phyloP scores from a whole-genome alignment of 2,113 vertebrate genomes.

The Heterotis niloticus region DNA sequence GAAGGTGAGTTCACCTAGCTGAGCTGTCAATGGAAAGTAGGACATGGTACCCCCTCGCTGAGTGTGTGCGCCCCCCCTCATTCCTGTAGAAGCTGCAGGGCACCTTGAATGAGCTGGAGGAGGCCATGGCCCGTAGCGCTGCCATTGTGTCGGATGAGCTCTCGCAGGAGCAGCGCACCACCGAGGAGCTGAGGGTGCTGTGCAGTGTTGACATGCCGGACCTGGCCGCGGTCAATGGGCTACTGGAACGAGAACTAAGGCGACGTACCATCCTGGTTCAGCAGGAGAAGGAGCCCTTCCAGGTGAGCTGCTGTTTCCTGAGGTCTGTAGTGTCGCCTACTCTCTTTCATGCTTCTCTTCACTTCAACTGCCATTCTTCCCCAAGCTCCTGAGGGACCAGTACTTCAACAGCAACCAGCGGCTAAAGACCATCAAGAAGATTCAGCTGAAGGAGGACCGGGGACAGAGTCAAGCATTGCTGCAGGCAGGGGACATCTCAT shows the following conservation, averaged over 20 bases:
- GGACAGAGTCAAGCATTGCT: constrained; percentile 49
- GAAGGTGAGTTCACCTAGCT: constrained; percentile 43
- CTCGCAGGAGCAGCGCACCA: constrained; percentile 15
- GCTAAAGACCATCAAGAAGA: constrained; percentile 13
- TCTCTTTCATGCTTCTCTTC: not conserved
- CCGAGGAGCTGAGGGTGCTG: constrained; percentile 23
- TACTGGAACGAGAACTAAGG: constrained; percentile 36
- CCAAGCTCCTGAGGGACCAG: constrained; percentile 34
- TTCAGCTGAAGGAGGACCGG: constrained; percentile 41
- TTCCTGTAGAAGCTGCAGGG: constrained; percentile 51
- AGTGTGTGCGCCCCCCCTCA: not conserved
- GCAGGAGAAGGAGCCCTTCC: constrained; percentile 12
- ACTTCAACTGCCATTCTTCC: not conserved
- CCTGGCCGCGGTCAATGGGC: constrained; percentile 15
- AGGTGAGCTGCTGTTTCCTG: constrained; percentile 38
- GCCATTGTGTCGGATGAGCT: constrained; percentile 33
- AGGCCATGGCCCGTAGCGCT: constrained; percentile 7
- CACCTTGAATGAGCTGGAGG: constrained; percentile 38
- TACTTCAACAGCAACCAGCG: not conserved
- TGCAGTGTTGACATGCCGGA: not conserved
- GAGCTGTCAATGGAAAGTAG: no score
- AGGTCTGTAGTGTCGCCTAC: not conserved
- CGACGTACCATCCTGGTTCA: constrained; percentile 1
- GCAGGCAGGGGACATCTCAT: constrained; percentile 1
- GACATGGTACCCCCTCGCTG: not conserved